Conservation (phyloP, 2,888 invertebrate species). For the Ashinkailepas kermadecensis region DNA sequence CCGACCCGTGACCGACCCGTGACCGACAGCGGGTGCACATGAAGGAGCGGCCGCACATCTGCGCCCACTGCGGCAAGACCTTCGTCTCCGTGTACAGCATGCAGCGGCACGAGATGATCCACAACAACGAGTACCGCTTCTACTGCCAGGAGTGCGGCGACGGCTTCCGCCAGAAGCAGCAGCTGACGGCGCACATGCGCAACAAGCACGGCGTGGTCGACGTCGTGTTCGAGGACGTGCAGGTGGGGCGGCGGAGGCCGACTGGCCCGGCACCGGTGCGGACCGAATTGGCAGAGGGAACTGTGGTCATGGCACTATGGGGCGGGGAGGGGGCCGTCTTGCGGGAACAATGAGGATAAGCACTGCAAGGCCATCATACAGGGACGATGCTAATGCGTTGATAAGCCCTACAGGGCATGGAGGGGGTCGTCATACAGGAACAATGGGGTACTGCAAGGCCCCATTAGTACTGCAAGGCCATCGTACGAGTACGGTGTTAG, state of each 20-base stretch:
- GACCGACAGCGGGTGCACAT: neutral
- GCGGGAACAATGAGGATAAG: too few species aligned
- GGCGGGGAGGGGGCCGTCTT: too few species aligned
- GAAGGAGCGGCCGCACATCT: constrained; percentile 18
- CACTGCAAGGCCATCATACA: too few species aligned
- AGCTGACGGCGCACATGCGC: constrained; percentile 16
- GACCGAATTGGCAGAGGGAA: too few species aligned
- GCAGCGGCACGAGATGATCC: constrained; percentile 22
- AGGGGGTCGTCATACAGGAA: too few species aligned
- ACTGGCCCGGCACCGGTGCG: too few species aligned
- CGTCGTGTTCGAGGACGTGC: constrained; percentile 16
- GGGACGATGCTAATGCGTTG: too few species aligned
- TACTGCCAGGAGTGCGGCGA: constrained; percentile 24
- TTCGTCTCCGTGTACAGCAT: constrained; percentile 9
- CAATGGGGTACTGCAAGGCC: too few species aligned
- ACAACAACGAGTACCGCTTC: constrained; percentile 23
- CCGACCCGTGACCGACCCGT: neutral
- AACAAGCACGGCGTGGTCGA: constrained; percentile 17
- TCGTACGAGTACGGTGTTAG: too few species aligned
- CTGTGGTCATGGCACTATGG: too few species aligned
- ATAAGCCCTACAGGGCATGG: too few species aligned
- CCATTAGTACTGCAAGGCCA: too few species aligned
- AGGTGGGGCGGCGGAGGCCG: neutral
- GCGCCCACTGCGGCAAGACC: constrained; percentile 8
- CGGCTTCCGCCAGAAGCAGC: constrained; percentile 21